A percentile compares a stretch with the other conserved stretches of the same genome.
Conservation (phyloP, 2,113 vertebrate species). For the Myxocyprinus asiaticus region DNA sequence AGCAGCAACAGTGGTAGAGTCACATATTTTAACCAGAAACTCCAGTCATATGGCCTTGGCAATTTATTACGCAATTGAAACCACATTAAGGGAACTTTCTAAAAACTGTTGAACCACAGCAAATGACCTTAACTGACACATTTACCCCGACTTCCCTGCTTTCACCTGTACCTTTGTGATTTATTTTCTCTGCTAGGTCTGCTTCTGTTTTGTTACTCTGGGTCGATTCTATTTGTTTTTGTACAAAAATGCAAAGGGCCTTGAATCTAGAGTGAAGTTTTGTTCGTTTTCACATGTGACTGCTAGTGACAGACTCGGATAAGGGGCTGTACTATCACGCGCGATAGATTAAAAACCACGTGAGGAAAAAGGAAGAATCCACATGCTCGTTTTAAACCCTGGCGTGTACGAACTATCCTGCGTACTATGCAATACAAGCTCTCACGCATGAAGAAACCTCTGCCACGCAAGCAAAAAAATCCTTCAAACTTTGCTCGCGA, state of each 20-base stretch:
- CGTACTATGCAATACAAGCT: too few relatives aligned
- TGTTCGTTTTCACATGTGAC: background rate
- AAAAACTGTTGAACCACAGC: slow-evolving; percentile 20
- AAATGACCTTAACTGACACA: slow-evolving; percentile 40
- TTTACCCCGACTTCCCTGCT: background rate
- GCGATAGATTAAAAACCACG: too few relatives aligned
- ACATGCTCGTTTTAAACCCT: too few relatives aligned
- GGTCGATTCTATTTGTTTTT: slow-evolving; percentile 11
- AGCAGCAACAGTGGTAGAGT: slow-evolving; percentile 15
- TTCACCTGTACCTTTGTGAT: background rate
- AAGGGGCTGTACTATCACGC: background rate
- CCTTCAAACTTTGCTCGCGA: too few relatives aligned
- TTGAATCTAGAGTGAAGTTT: background rate
- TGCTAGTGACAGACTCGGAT: background rate
- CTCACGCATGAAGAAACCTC: too few relatives aligned
- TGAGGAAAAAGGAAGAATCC: too few relatives aligned
- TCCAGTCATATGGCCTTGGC: slow-evolving; percentile 27
- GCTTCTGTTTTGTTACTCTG: background rate
- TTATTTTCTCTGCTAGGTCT: background rate
- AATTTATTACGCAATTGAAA: slow-evolving; percentile 20
- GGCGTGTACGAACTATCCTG: too few relatives aligned
- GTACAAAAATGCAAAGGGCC: background rate
- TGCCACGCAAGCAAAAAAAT: too few relatives aligned
- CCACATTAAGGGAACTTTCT: slow-evolving; percentile 17
- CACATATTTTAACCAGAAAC: slow-evolving; percentile 22